Evolutionary conservation across 2,888 invertebrate species (phyloP).

Genomic region (Fragum whitleyi): DNA sequence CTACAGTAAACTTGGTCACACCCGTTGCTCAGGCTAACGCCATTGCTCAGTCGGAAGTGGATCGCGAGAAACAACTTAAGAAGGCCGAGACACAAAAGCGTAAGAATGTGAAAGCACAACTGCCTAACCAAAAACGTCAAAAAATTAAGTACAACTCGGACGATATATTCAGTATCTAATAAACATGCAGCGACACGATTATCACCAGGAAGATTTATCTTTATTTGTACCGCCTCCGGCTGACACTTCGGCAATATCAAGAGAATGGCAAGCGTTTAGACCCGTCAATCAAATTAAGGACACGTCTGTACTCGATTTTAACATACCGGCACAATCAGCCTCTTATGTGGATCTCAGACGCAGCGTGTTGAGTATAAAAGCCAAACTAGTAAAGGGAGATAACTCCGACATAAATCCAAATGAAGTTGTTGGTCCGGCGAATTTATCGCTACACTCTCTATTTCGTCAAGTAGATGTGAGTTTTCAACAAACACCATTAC

Average conservation of each 20-base stretch:
- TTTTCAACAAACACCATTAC: slow-evolving; percentile 40
- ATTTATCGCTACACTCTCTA: slow-evolving; percentile 42
- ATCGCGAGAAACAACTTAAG: slow-evolving; percentile 26
- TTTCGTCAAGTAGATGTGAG: slow-evolving; percentile 51
- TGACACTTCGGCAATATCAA: slow-evolving; percentile 25
- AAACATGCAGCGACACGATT: slow-evolving; percentile 9
- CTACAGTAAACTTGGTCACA: slow-evolving; percentile 29
- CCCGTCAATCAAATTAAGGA: slow-evolving; percentile 41
- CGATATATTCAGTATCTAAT: neutral
- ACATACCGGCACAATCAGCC: slow-evolving; percentile 41
- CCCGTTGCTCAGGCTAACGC: slow-evolving; percentile 43
- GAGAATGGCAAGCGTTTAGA: slow-evolving; percentile 48
- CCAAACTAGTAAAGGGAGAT: slow-evolving; percentile 24
- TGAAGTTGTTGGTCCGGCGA: slow-evolving; percentile 15
- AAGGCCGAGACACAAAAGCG: slow-evolving; percentile 16
- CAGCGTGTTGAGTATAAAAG: slow-evolving; percentile 38
- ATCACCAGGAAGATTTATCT: slow-evolving; percentile 33
- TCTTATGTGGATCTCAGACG: slow-evolving; percentile 54
- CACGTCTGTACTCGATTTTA: slow-evolving; percentile 41
- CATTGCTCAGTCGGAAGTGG: slow-evolving; percentile 44
- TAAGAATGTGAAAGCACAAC: neutral
- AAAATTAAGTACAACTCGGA: neutral
- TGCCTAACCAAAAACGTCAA: neutral
- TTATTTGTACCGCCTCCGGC: slow-evolving; percentile 31
- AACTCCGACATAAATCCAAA: neutral